Evolutionary conservation across 2,888 invertebrate genomes (phyloP), one percentile per base, ranked within the genome.

Genomic region (Hypomecis atomaria): DNA sequence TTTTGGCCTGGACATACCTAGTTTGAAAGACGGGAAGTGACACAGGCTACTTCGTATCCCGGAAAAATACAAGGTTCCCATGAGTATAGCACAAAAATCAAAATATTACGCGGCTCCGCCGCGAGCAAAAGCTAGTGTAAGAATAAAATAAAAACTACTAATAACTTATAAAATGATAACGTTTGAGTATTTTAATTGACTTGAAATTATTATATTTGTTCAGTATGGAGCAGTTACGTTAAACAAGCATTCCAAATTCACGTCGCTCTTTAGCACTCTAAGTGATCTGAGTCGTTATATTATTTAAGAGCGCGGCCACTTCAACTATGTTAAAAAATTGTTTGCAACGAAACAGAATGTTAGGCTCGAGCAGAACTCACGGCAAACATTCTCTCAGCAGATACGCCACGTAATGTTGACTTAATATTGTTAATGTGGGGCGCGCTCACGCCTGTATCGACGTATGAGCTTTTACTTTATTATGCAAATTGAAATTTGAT

Each of bases 401-500:
- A 82, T 87, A 86, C 80, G 80, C 84, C 83, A 86, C 86, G 87
- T 86, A 84, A 86, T 83, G 84, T 87, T 85, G 83, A 82, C 83
- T 81, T 86, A 84, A 88, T 88, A 82, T 82, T 69, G 83, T 86
- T 88, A 87, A 86, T 85, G 79, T 82, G 79, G 75, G 75, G 78
- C 81, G 81, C 79, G 82, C 80, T 79, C 76, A 75, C 74, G 80
- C 81, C 78, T 78, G 81, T 85, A 85, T 87, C 83, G 82, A 78
- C 78, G 79, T 81, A 84, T 82, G 83, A 84, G 87, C 85, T 83
- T 85, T 83, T 86, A 83, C 78, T 81, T 81, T 84, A 86, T 86
- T 88, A 88, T 87, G 87, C 83, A 88, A 87, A 89, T 87, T 84
- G 82, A 80, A 83, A 86, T 87, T 86, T 85, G 84, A 87, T 85